Evolutionary conservation across 2,113 vertebrate genomes (phyloP), one percentile per base, ranked within the genome.

Genomic region (Megatriorchis doriae): DNA sequence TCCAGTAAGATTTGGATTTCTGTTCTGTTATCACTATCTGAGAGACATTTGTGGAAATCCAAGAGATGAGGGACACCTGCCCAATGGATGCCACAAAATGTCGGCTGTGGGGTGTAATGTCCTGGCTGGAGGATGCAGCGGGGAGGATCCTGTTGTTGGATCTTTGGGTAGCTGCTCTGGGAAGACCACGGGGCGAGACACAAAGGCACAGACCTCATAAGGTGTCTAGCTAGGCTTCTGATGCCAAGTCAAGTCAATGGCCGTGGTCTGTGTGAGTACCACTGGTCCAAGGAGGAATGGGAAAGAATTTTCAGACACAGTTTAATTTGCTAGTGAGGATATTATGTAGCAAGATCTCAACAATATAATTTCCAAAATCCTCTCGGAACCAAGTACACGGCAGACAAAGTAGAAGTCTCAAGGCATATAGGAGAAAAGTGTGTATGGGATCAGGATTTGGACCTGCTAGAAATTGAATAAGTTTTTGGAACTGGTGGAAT

Each of bases 41-140:
- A 45, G 80, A 56, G 13, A 16, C 1, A 1, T 25, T 12, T 13
- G 9, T 48, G 25, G 42, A 52, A 59, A 78, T 42, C 36, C 75
- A 47, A 32, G 48, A 53, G 59, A 9, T 31, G 40, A 86, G 34
- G 52, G 42, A 45, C 45, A 20, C 14, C 16, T 77, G 32, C 86
- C 40, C 36, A n/a, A 16, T 16, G 23, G 47, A 25, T 11, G 10
- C 18, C 15, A 13, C 17, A 7, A 23, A 50, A 29, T 13, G 9
- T 34, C 0, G 1, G 9, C 50, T 68, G n/a, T 3, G 45, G 43
- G 38, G 25, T 68, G 61, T 45, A 11, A 31, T 6, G 12, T 50
- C 61, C 55, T 2, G 3, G 16, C 6, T 25, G 56, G 18, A 68
- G 38, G 61, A 80, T 47, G 21, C 34, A 63, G 55, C 0, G 0